Percentiles rank a stretch among this genome's conserved stretches.
Conservation (phyloP, 2,888 invertebrate genomes). For the Brachypalpus laphriformis region DNA sequence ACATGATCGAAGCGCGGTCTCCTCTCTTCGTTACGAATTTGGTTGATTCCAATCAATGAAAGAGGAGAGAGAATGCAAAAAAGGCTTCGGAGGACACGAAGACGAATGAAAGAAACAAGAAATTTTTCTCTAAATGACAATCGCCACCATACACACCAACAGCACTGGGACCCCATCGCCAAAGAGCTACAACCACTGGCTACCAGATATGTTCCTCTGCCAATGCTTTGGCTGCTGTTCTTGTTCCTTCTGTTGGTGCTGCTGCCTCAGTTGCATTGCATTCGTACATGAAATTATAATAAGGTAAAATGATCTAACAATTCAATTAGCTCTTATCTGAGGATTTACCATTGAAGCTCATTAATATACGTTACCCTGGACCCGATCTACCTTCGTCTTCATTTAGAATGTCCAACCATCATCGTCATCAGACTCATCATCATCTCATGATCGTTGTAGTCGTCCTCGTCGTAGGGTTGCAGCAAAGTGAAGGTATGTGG, state of each 20-base stretch:
- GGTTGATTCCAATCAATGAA: constrained; percentile 61
- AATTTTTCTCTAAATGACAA: constrained; percentile 54
- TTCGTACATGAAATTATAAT: constrained; percentile 71
- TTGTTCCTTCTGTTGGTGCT: not conserved
- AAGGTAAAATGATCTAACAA: constrained; percentile 76
- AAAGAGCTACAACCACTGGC: no score
- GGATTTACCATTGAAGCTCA: constrained; percentile 76
- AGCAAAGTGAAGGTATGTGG: constrained; percentile 10
- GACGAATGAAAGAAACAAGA: constrained; percentile 5
- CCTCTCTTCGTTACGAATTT: constrained; percentile 34
- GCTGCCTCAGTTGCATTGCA: constrained; percentile 50
- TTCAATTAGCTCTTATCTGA: constrained; percentile 77
- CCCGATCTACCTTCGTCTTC: constrained; percentile 63
- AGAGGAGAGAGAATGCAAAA: constrained; percentile 30
- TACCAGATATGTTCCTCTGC: not conserved
- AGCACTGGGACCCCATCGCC: not conserved
- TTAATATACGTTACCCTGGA: constrained; percentile 75
- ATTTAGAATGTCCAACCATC: constrained; percentile 66
- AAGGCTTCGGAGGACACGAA: not conserved
- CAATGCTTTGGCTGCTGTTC: not conserved
- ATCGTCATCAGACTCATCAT: constrained; percentile 56
- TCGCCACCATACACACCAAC: constrained; percentile 47
- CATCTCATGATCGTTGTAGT: constrained; percentile 48
- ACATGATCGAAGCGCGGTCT: constrained; percentile 57
- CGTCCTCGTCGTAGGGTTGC: not conserved